A percentile compares a stretch with the other conserved stretches of the same genome.
Conservation (phyloP, 2,797 vertebrate genomes). For the Enteromius paludinosus region DNA sequence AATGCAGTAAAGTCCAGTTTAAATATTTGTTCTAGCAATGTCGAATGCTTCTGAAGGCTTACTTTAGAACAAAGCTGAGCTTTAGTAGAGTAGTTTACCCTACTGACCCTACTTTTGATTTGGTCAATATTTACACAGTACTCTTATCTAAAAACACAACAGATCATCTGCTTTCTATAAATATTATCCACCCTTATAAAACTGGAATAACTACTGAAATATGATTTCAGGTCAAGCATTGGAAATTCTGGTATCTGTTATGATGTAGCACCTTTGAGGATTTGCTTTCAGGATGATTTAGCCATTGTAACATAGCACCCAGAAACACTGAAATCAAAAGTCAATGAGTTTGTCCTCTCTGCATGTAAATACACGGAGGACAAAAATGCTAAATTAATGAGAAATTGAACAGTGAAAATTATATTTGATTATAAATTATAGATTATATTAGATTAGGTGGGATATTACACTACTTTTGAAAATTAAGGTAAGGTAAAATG, state of each 20-base stretch:
- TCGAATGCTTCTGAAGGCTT: constrained; percentile 54
- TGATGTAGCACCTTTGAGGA: not conserved
- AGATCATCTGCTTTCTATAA: constrained; percentile 14
- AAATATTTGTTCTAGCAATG: constrained; percentile 69
- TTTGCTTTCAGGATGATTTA: constrained; percentile 6
- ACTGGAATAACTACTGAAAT: constrained; percentile 39
- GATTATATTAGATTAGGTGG: not conserved
- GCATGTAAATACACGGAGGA: not conserved
- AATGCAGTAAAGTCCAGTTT: constrained; percentile 66
- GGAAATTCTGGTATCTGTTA: constrained; percentile 11
- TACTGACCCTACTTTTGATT: constrained; percentile 33
- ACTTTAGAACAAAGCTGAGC: constrained; percentile 57
- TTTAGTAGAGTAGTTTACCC: constrained; percentile 38
- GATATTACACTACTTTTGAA: not conserved
- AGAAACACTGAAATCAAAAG: not conserved
- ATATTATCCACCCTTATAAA: constrained; percentile 30
- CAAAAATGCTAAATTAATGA: not conserved
- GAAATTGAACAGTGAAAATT: not conserved
- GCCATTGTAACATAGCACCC: not conserved
- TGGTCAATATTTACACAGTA: constrained; percentile 45
- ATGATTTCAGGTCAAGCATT: not conserved
- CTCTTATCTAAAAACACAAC: constrained; percentile 27
- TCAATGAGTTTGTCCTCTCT: constrained; percentile 16
- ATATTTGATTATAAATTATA: not conserved
- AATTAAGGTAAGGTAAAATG: too few relatives aligned